Evolutionary conservation across 2,797 vertebrate genomes (phyloP).

Genomic region (Tapirus indicus): DNA sequence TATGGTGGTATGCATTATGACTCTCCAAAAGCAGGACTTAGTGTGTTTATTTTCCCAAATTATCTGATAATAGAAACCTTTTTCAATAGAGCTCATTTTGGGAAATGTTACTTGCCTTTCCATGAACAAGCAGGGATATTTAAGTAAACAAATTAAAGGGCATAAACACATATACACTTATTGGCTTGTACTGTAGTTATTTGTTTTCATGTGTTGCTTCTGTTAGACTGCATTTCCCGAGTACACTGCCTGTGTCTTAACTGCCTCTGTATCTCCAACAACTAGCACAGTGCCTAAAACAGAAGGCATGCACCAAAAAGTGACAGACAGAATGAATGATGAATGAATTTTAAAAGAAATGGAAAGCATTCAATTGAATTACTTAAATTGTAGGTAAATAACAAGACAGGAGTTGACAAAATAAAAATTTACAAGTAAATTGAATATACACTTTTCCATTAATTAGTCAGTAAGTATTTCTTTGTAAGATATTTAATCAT

Average conservation of each 20-base stretch:
- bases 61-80: neutral
- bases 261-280: neutral
- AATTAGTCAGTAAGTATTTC: neutral
- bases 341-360: neutral
- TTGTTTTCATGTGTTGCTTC: conserved; percentile 22
- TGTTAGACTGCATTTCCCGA: neutral
- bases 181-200: neutral
- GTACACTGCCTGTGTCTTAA: neutral
- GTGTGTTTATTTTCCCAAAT: neutral
- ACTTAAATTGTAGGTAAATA: conserved; percentile 20
- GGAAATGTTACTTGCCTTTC: conserved; percentile 37
- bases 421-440: conserved; percentile 38
- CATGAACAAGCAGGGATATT: neutral
- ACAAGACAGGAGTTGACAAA: neutral
- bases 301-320: neutral
- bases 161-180: neutral
- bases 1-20: neutral
- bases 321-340: neutral
- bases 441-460: neutral
- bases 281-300: neutral
- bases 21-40: neutral
- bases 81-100: conserved; percentile 13
- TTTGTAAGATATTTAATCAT: neutral
- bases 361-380: neutral
- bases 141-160: neutral